These are phyloP conservation scores for Rhinoderma darwinii DNA, from an alignment of 2,113 vertebrate genomes.

Conservation along the genomic window DNA sequence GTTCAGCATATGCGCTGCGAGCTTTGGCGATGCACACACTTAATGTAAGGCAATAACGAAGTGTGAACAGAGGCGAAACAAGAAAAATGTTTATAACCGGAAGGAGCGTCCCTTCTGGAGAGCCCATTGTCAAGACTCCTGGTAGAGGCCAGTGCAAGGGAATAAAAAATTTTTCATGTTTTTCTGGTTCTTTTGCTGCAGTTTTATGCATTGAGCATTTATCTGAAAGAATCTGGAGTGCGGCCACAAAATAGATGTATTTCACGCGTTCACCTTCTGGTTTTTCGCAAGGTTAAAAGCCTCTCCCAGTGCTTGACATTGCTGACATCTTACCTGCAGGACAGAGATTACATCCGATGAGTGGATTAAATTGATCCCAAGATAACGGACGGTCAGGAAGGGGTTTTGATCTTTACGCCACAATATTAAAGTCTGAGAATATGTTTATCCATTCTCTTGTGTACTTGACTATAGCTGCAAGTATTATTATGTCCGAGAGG, in stretches of 20 bases:
- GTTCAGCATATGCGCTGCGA: too few relatives aligned
- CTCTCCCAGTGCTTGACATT: background rate
- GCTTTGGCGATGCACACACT: too few relatives aligned
- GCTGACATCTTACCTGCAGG: background rate
- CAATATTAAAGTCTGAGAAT: slow-evolving; percentile 25
- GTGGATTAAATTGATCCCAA: slow-evolving; percentile 48
- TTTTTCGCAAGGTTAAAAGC: background rate
- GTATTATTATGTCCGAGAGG: background rate
- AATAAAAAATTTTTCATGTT: too few relatives aligned
- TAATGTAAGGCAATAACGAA: too few relatives aligned
- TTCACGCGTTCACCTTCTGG: background rate
- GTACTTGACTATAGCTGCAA: background rate
- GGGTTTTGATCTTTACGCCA: background rate
- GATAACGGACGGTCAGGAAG: slow-evolving; percentile 36
- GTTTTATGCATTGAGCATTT: too few relatives aligned
- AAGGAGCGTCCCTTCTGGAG: too few relatives aligned
- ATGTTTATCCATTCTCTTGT: background rate
- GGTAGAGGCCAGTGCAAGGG: too few relatives aligned
- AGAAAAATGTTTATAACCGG: too few relatives aligned
- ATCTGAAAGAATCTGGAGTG: background rate
- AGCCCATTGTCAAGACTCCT: too few relatives aligned
- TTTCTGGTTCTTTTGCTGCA: too few relatives aligned
- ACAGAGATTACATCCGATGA: slow-evolving; percentile 34
- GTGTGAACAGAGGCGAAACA: too few relatives aligned
- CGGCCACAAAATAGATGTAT: background rate